Conservation (phyloP, 2,113 vertebrate genomes). For the Odontesthes bonariensis region DNA sequence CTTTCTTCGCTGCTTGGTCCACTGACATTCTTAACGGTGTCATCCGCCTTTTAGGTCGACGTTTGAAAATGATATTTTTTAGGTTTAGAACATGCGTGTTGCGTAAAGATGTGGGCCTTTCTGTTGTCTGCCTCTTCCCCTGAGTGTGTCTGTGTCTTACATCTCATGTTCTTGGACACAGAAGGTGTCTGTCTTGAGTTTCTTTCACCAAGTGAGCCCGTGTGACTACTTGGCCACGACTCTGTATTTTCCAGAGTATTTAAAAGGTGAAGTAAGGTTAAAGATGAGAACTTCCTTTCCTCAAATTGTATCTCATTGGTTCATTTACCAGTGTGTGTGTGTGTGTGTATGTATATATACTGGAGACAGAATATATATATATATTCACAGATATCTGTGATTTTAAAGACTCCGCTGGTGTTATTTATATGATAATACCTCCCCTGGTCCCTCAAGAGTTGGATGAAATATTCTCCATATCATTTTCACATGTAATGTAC, state of each 20-base stretch:
- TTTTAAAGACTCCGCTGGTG: conserved; percentile 22
- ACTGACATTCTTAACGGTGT: background rate
- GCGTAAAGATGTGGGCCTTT: conserved; percentile 14
- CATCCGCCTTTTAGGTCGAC: background rate
- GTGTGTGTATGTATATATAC: too few species aligned
- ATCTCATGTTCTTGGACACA: conserved; percentile 82
- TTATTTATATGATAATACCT: conserved; percentile 39
- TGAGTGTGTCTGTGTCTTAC: conserved; percentile 55
- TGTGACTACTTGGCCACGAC: conserved; percentile 73
- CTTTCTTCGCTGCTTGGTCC: background rate
- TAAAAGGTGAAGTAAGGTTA: conserved; percentile 77
- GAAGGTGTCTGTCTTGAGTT: conserved; percentile 84
- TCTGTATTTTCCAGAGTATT: conserved; percentile 66
- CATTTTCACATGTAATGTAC: conserved; percentile 40
- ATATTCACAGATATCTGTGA: conserved; percentile 2
- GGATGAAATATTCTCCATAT: conserved; percentile 49
- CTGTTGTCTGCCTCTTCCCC: conserved; percentile 24
- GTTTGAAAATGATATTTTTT: too few species aligned
- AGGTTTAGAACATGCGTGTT: background rate
- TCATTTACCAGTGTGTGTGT: too few species aligned
- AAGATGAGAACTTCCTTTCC: conserved; percentile 18
- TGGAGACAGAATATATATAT: too few species aligned
- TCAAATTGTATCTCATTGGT: too few species aligned
- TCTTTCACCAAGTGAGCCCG: conserved; percentile 78
- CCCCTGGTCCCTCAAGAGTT: conserved; percentile 23